Evolutionary conservation across 2,113 vertebrate genomes (phyloP), one percentile per base, ranked within the genome.

Genomic region (Elephas maximus): DNA sequence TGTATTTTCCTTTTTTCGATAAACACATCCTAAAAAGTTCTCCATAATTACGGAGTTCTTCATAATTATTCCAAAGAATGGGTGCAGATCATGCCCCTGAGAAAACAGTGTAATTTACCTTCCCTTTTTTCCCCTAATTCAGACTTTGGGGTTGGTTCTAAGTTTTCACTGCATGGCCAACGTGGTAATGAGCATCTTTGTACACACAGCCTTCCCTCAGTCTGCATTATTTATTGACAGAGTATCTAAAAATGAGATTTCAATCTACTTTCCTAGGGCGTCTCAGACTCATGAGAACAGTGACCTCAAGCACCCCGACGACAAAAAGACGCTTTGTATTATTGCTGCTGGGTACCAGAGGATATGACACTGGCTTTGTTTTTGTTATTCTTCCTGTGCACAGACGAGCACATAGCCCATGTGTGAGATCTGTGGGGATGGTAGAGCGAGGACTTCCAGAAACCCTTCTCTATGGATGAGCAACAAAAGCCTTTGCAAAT

Each of bases 111-210:
- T 6, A 11, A 1, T 5, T 11, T 21, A 14, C 48, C 82, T 23
- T 5, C 69, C 6, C 24, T 21, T 44, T 53, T 21, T 44, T 53
- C 21, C 30, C 67, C 15, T 15, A 8, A 5, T 12, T 8, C 21
- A 1, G 65, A 8, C 63, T 53, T 23, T 1, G 81, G 12, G 48
- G 18, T 3, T 1, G 33, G 5, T 17, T 10, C 45, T 18, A 1
- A 11, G 3, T 33, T 63, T 28, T n/a, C 2, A 2, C 53, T 65
- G 12, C 23, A 0, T 12, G 30, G 7, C 23, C 8, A n/a, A 0
- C 3, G 37, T 9, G 1, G 62, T 3, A 2, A 2, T 17, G 51
- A 17, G 30, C 18, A 6, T 21, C 45, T 28, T 0, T 33, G 2
- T 8, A 21, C n/a, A 17, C 23, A 5, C 0, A n/a, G 63, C 74